phyloP scores from a whole-genome alignment of 2,113 vertebrate genomes.

The Pedionomus torquatus region DNA sequence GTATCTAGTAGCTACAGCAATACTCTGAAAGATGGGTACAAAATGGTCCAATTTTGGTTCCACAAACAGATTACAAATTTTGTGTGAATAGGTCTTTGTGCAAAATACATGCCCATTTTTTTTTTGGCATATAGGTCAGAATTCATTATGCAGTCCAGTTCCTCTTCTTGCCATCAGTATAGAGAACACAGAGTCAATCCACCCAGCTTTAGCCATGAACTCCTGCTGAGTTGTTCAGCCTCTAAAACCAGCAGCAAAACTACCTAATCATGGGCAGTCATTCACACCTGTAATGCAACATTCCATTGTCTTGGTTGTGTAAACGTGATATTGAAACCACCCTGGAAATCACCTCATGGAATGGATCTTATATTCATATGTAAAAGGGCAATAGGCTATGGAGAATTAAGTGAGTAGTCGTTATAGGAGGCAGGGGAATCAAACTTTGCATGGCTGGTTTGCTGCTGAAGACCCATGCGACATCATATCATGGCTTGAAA shows the following conservation, averaged over 20 bases:
- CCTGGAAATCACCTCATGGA: neutral
- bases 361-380: neutral
- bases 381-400: neutral
- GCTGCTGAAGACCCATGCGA: neutral
- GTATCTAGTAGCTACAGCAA: neutral
- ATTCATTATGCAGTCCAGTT: neutral
- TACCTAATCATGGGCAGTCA: neutral
- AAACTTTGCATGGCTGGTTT: neutral
- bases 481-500: neutral
- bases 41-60: neutral
- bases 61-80: neutral
- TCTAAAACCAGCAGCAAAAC: neutral
- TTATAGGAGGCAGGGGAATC: neutral
- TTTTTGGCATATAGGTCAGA: neutral
- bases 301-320: neutral
- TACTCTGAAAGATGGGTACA: neutral
- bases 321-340: neutral
- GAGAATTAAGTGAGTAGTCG: neutral
- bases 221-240: neutral
- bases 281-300: neutral
- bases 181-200: neutral
- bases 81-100: neutral
- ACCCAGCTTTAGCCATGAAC: neutral
- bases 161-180: accelerated
- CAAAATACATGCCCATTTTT: neutral